These are phyloP conservation scores for Malurus splendens DNA, from an alignment of 2,797 vertebrate species.

Conservation along the genomic window DNA sequence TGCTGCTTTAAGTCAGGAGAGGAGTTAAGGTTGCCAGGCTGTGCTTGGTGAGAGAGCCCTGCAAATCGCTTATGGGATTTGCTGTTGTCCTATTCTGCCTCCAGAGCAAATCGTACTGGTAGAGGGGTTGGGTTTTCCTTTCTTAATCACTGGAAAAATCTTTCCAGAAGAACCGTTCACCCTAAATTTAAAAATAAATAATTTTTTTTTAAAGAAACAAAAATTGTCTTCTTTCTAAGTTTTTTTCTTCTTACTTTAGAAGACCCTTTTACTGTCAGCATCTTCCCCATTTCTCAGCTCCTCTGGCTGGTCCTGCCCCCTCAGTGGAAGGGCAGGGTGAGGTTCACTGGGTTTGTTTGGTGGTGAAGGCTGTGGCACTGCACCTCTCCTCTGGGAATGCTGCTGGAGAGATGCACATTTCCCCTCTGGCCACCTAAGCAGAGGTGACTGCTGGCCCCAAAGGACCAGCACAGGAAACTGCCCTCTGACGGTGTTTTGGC, in stretches of 20 bases:
- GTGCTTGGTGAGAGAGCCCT: background rate
- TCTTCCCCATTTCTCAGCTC: background rate
- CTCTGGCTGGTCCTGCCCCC: background rate
- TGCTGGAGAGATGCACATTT: background rate
- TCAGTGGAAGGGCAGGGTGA: fast-evolving
- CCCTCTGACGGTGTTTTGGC: background rate
- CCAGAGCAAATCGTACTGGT: background rate
- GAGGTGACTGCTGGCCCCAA: background rate
- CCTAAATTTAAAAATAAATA: background rate
- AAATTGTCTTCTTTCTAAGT: background rate
- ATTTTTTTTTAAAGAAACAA: background rate
- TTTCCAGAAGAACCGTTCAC: background rate
- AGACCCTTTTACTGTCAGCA: background rate
- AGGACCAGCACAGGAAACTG: background rate
- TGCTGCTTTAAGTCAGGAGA: background rate
- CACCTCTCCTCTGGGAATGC: fast-evolving
- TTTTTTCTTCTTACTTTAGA: background rate
- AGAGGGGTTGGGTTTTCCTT: background rate
- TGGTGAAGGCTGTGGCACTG: background rate
- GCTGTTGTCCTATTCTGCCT: background rate
- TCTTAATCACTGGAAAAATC: background rate
- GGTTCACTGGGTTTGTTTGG: background rate
- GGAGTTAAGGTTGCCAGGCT: background rate
- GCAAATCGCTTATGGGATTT: constrained; percentile 4
- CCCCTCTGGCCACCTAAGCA: background rate